phyloP scores from a whole-genome alignment of 2,797 vertebrate genomes.

The Eupleurogrammus muticus region DNA sequence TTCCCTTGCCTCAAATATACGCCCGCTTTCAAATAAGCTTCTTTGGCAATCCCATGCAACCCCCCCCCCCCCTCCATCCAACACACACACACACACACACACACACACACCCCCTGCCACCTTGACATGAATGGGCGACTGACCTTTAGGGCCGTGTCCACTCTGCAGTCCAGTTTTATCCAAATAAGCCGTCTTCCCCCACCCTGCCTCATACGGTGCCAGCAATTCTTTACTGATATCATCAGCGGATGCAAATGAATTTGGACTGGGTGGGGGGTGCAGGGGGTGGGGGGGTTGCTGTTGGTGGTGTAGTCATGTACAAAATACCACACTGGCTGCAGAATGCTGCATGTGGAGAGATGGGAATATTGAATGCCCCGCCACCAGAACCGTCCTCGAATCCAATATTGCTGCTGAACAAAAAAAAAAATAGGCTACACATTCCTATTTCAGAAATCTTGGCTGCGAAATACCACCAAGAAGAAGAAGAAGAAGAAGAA shows the following conservation, averaged over 20 bases:
- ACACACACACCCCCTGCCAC: slow-evolving; percentile 76
- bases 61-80: slow-evolving; percentile 33
- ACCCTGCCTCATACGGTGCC: slow-evolving; percentile 74
- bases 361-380: slow-evolving; percentile 75
- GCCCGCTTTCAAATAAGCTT: slow-evolving; percentile 82
- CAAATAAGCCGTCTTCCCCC: slow-evolving; percentile 74
- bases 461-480: slow-evolving; percentile 71
- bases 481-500: too few relatives aligned
- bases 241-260: slow-evolving; percentile 86
- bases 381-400: slow-evolving; percentile 70
- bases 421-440: slow-evolving; percentile 36
- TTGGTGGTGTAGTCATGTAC: slow-evolving; percentile 67
- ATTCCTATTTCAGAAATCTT: slow-evolving; percentile 75
- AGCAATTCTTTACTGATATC: slow-evolving; percentile 86
- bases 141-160: slow-evolving; percentile 84
- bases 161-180: slow-evolving; percentile 82
- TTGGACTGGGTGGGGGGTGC: slow-evolving; percentile 63
- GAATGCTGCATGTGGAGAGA: slow-evolving; percentile 75
- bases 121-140: slow-evolving; percentile 82
- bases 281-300: slow-evolving; percentile 15
- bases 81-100: slow-evolving; percentile 2
- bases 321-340: slow-evolving; percentile 77
- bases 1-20: slow-evolving; percentile 78
- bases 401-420: slow-evolving; percentile 67
- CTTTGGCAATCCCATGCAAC: slow-evolving; percentile 74